These are phyloP conservation scores for Sapajus apella DNA, from an alignment of 2,113 vertebrate genomes.

Conservation along the genomic window DNA sequence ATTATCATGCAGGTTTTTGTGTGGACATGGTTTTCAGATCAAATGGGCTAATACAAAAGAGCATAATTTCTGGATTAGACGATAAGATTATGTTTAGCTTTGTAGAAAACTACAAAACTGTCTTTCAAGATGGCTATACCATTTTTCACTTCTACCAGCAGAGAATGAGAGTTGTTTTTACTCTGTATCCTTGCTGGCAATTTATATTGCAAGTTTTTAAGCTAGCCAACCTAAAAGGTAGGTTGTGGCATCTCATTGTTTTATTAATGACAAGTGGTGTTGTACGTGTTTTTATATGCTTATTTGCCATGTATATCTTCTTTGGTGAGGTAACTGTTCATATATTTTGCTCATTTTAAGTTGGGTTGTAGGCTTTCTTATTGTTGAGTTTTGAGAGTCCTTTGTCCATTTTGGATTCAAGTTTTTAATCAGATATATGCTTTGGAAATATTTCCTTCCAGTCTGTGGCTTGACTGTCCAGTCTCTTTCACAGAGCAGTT, in stretches of 20 bases:
- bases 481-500: neutral
- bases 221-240: neutral
- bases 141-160: neutral
- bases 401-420: neutral
- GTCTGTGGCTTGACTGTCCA: neutral
- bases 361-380: neutral
- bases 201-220: neutral
- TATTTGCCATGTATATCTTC: neutral
- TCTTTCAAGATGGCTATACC: neutral
- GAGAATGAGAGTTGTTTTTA: neutral
- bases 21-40: neutral
- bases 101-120: neutral
- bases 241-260: neutral
- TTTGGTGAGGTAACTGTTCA: neutral
- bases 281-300: neutral
- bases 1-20: neutral
- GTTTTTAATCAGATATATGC: neutral
- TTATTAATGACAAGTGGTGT: neutral
- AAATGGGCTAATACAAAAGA: neutral
- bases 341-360: neutral
- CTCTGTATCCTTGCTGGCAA: neutral
- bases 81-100: neutral
- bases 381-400: neutral
- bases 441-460: neutral
- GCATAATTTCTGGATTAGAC: neutral